Evolutionary conservation across 30 jellyfish, hydroid and myxozoan species (phyloP).

Genomic region (Sanderia malayensis): DNA sequence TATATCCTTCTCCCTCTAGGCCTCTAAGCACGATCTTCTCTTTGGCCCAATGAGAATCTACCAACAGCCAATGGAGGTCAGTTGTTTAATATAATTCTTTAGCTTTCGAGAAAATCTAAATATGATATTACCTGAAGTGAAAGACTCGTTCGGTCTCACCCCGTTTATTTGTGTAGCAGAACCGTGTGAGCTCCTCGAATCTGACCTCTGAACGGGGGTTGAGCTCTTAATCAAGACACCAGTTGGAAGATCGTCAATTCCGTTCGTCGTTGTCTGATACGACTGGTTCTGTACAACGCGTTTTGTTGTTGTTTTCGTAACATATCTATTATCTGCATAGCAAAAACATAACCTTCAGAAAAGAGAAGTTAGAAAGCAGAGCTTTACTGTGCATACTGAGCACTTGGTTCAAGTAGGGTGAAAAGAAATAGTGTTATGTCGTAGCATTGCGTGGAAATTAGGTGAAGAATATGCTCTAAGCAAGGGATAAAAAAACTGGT

Average conservation of each 20-base stretch:
- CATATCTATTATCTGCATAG: conserved; percentile 26
- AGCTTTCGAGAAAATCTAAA: no score
- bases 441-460: no score
- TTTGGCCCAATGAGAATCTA: no score
- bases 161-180: conserved; percentile 41
- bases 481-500: no score
- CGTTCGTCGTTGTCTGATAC: conserved; percentile 55
- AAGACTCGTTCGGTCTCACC: conserved; percentile 44
- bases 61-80: no score
- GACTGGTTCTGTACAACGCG: conserved; percentile 48
- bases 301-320: conserved; percentile 50
- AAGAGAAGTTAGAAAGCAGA: neutral
- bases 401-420: no score
- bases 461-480: no score
- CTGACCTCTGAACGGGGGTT: conserved; percentile 12
- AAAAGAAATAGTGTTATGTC: no score
- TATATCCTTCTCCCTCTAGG: no score
- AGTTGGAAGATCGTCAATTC: conserved; percentile 53
- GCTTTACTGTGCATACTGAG: no score
- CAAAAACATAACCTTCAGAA: neutral
- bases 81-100: no score
- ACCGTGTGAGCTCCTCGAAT: conserved; percentile 12
- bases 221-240: conserved; percentile 14
- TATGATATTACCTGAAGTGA: conserved; percentile 22
- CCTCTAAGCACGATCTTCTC: no score